Evolutionary conservation across 1,140 invertebrate genomes (phyloP), one percentile per base, ranked within the genome.

Genomic region (Holcopasites calliopsidis): DNA sequence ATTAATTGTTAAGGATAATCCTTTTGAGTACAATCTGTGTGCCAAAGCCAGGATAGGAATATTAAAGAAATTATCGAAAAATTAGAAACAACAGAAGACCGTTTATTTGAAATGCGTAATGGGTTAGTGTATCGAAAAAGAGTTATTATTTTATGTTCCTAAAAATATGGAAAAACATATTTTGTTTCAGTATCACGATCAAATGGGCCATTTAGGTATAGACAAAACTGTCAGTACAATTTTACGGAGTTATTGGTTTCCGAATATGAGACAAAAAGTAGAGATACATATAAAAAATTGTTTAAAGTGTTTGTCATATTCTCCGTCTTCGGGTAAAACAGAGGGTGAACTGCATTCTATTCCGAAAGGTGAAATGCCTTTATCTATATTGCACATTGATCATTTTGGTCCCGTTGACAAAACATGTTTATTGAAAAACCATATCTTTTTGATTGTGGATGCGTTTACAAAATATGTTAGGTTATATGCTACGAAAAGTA

Each of bases 401-500:
- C 60, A 64, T 35, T 42, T 64, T 35, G 58, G 49, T 6, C 21
- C 28, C 0, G n/a, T 57, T 0, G 50, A 73, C 31, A 18, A n/a
- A 11, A 13, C 1, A 13, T 16, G 5, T 38, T 3, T 13, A n/a
- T 8, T 6, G 33, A 73, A 73, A 18, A 64, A 57, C 26, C 31
- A 73, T n/a, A n/a, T 73, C 23, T 57, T 73, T 55, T 1, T 73
- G 33, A n/a, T 57, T 4, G 16, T 64, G 3, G 47, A 61, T 11
- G 55, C 23, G 1, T 70, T 57, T 21, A 58, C 54, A 0, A 70
- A 70, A 50, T 70, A 47, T 58, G 21, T 60, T 5, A 55, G 31
- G n/a, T 50, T 70, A 16, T 70, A 33, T 35, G 3, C n/a, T 0
- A 42, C 26, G 0, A 70, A 60, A 21, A 58, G 38, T 0, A 58